Percentiles rank a stretch among this genome's conserved stretches.
Conservation (phyloP, 2,113 vertebrate genomes). For the Boulengeromyrus knoepffleri region DNA sequence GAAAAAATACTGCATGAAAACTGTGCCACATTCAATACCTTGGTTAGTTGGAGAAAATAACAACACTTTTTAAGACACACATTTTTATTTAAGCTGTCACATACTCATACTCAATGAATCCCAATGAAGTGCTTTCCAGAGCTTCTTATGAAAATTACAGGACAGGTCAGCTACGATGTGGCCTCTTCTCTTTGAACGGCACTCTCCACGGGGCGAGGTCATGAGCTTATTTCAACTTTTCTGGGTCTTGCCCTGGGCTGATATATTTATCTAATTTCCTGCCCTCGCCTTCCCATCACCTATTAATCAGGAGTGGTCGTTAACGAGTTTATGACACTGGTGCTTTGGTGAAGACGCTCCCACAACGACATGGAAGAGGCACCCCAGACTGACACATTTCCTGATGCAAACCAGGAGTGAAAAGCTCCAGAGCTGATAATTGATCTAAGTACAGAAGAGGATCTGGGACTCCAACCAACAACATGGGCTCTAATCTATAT, state of each 20-base stretch:
- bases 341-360: background rate
- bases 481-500: background rate
- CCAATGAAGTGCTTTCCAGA: background rate
- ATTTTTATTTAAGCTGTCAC: background rate
- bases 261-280: conserved; percentile 15
- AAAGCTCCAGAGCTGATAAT: background rate
- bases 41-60: background rate
- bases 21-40: background rate
- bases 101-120: too few relatives aligned
- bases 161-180: background rate
- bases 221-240: background rate
- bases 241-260: background rate
- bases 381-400: background rate
- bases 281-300: background rate
- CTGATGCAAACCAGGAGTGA: background rate
- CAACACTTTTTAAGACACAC: background rate
- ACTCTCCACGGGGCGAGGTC: background rate
- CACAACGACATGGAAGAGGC: background rate
- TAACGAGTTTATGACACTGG: background rate
- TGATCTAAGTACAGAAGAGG: background rate
- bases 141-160: background rate
- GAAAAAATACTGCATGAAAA: background rate
- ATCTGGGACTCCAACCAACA: background rate
- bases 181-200: background rate
- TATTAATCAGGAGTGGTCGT: conserved; percentile 5